A percentile compares a stretch with the other conserved stretches of the same genome.
phyloP scores from a whole-genome alignment of 2,888 invertebrate species.

The Bibio marci region DNA sequence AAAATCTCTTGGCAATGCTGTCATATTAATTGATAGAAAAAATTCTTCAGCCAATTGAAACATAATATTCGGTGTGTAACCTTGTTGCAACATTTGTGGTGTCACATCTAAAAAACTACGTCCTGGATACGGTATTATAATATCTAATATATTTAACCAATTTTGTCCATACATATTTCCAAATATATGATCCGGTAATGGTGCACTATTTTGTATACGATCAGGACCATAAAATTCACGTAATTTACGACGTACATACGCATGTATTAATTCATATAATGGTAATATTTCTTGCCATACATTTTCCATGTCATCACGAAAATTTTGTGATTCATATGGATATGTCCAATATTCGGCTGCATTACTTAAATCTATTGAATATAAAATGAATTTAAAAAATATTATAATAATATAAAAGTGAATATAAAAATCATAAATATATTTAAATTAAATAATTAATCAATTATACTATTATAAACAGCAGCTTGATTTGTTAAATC shows the following conservation, averaged over 20 bases:
- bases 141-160: constrained; percentile 66
- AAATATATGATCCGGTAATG: constrained; percentile 68
- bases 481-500: constrained; percentile 69
- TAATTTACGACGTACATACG: constrained; percentile 72
- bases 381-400: constrained; percentile 10
- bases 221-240: constrained; percentile 72
- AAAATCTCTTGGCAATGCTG: constrained; percentile 69
- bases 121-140: constrained; percentile 72
- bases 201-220: constrained; percentile 59
- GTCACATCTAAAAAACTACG: constrained; percentile 70
- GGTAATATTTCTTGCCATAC: constrained; percentile 75
- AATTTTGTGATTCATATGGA: constrained; percentile 61
- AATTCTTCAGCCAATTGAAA: constrained; percentile 83
- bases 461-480: constrained; percentile 54
- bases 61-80: constrained; percentile 65
- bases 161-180: constrained; percentile 87
- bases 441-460: no score
- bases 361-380: constrained; percentile 59
- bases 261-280: constrained; percentile 72
- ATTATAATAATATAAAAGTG: not conserved
- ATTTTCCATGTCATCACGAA: constrained; percentile 61
- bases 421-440: not conserved
- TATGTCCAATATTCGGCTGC: constrained; percentile 81
- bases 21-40: constrained; percentile 77
- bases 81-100: constrained; percentile 67